Conservation (phyloP, 2,113 vertebrate genomes). For the Ibidorhyncha struthersii region DNA sequence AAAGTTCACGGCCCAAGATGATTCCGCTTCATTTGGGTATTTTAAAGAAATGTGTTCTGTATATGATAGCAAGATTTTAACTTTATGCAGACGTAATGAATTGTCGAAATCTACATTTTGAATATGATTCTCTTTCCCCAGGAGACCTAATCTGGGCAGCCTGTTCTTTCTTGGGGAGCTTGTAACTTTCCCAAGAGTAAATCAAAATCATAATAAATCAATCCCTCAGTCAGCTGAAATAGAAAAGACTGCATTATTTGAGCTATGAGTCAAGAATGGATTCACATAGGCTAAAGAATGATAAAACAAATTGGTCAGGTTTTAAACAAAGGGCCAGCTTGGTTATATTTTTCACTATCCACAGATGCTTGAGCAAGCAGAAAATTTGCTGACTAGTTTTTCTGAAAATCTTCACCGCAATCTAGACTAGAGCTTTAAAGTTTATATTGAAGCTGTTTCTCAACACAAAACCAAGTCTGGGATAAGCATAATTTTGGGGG, state of each 20-base stretch:
- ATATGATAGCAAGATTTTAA: background rate
- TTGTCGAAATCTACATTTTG: background rate
- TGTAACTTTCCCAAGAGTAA: constrained; percentile 13
- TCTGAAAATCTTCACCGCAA: background rate
- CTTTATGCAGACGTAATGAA: background rate
- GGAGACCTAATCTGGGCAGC: background rate
- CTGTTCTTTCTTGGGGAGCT: background rate
- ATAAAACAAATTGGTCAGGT: constrained; percentile 5
- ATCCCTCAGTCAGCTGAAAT: background rate
- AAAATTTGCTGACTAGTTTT: constrained; percentile 38
- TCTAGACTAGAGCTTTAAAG: constrained; percentile 10
- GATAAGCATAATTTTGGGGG: constrained; percentile 2
- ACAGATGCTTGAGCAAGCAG: constrained; percentile 41
- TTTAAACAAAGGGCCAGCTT: constrained; percentile 25
- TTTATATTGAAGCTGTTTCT: constrained; percentile 21
- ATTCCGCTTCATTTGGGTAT: background rate
- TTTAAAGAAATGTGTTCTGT: background rate
- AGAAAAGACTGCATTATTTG: background rate
- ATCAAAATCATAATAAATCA: background rate
- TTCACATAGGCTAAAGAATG: background rate
- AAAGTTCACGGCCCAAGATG: background rate
- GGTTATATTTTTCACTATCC: constrained; percentile 13
- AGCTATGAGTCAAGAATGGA: background rate
- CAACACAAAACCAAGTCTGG: constrained; percentile 27
- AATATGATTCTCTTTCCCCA: background rate